phyloP scores from a whole-genome alignment of 2,888 invertebrate genomes.

The Drosophila mulleri region DNA sequence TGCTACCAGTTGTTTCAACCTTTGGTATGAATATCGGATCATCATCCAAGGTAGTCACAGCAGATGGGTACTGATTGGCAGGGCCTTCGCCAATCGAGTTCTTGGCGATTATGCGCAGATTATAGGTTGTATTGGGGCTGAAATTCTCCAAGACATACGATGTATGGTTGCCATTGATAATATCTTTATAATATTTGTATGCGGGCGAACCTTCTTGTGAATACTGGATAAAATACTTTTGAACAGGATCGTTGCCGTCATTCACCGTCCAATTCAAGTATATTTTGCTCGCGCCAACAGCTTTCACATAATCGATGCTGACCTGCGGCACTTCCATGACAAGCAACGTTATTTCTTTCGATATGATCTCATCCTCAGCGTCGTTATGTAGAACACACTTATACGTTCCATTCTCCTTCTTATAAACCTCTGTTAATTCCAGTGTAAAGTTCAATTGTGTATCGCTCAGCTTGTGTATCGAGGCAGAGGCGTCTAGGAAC shows the following conservation, averaged over 20 bases:
- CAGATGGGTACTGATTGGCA: conserved; percentile 86
- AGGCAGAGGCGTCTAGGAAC: conserved; percentile 83
- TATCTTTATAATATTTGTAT: conserved; percentile 87
- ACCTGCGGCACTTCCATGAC: conserved; percentile 90
- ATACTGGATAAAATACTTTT: conserved; percentile 87
- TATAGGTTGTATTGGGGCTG: conserved; percentile 88
- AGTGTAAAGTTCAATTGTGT: conserved; percentile 88
- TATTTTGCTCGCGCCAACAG: conserved; percentile 90
- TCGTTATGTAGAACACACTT: conserved; percentile 86
- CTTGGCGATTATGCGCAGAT: conserved; percentile 88
- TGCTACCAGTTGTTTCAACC: conserved; percentile 90
- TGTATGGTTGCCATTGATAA: conserved; percentile 88
- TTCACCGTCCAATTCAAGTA: conserved; percentile 94
- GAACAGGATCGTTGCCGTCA: conserved; percentile 90
- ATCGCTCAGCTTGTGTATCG: conserved; percentile 85
- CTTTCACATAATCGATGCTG: conserved; percentile 89
- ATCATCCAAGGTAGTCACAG: conserved; percentile 88
- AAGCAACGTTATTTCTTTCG: conserved; percentile 86
- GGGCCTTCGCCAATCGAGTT: conserved; percentile 88
- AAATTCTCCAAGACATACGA: conserved; percentile 90
- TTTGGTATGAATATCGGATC: conserved; percentile 93
- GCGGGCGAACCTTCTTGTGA: conserved; percentile 86
- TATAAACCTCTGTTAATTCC: conserved; percentile 87
- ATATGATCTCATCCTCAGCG: conserved; percentile 82
- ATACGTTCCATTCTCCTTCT: conserved; percentile 91